A percentile compares a stretch with the other conserved stretches of the same genome.
Evolutionary conservation across 2,113 vertebrate genomes (phyloP).

Genomic region (Burhinus bistriatus): DNA sequence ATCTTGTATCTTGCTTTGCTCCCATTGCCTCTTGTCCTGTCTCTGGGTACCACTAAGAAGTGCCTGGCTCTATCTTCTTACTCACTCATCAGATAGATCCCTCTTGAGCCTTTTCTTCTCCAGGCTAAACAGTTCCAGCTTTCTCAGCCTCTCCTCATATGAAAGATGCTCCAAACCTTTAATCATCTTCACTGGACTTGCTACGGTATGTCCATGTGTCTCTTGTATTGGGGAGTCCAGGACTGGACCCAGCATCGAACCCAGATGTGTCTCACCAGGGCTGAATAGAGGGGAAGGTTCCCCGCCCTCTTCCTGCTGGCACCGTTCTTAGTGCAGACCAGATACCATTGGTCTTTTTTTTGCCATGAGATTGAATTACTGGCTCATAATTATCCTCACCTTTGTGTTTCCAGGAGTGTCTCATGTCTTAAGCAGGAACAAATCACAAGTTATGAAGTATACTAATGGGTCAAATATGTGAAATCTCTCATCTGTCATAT

Average conservation of each 20-base stretch:
- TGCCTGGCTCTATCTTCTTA: neutral
- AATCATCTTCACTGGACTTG: neutral
- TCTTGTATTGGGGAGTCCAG: neutral
- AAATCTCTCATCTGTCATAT: neutral
- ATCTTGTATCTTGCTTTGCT: neutral
- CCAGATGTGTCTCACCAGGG: neutral
- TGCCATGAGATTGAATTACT: neutral
- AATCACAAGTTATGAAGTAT: neutral
- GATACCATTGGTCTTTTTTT: neutral
- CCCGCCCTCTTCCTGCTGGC: neutral
- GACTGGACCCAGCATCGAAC: neutral
- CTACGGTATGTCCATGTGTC: neutral
- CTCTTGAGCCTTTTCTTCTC: neutral
- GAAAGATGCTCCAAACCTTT: neutral
- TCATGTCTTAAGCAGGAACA: neutral
- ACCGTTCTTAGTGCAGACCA: neutral
- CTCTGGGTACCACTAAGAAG: neutral
- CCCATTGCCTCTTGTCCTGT: neutral
- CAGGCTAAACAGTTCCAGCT: neutral
- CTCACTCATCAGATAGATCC: neutral
- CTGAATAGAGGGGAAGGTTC: neutral
- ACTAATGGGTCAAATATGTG: neutral
- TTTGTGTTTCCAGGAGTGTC: neutral
- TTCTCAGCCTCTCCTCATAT: neutral
- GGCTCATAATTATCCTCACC: neutral